A percentile compares a stretch with the other conserved stretches of the same genome.
Conservation (phyloP, 2,888 invertebrate genomes). For the Tillus elongatus region DNA sequence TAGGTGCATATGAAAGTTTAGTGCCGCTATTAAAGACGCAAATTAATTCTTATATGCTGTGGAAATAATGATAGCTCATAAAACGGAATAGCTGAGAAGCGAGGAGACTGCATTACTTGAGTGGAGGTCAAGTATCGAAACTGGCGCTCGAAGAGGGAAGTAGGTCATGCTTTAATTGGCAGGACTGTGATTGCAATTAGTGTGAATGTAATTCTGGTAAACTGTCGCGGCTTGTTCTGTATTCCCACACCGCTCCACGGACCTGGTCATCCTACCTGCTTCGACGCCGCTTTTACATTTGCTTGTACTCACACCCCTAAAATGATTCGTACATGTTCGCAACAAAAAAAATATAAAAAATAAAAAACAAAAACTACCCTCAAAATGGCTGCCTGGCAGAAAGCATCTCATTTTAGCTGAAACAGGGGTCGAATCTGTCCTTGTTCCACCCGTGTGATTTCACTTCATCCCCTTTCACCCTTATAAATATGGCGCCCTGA, state of each 20-base stretch:
- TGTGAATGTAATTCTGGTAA: slow-evolving; percentile 33
- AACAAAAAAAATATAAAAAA: slow-evolving; percentile 40
- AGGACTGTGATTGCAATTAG: slow-evolving; percentile 36
- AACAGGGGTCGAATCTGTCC: slow-evolving; percentile 44
- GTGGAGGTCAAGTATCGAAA: no score
- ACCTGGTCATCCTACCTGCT: slow-evolving; percentile 22
- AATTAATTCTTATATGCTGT: no score
- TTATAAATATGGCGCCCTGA: slow-evolving; percentile 47
- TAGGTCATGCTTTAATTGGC: slow-evolving; percentile 38
- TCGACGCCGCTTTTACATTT: slow-evolving; percentile 33
- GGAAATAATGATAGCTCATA: no score
- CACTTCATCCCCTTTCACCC: slow-evolving; percentile 44
- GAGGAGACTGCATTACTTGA: no score
- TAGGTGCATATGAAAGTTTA: no score
- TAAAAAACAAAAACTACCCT: slow-evolving; percentile 53
- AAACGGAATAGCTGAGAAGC: no score
- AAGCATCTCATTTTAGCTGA: slow-evolving; percentile 46
- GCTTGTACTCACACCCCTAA: slow-evolving; percentile 41
- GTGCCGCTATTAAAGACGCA: no score
- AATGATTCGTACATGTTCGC: slow-evolving; percentile 43
- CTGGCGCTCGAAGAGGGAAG: no score
- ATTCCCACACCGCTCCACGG: slow-evolving; percentile 24
- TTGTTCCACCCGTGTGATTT: slow-evolving; percentile 44
- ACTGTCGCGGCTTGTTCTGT: slow-evolving; percentile 31
- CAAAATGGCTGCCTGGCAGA: slow-evolving; percentile 61